phyloP scores from a whole-genome alignment of 2,888 invertebrate genomes.

The Mimumesa dahlbomi region DNA sequence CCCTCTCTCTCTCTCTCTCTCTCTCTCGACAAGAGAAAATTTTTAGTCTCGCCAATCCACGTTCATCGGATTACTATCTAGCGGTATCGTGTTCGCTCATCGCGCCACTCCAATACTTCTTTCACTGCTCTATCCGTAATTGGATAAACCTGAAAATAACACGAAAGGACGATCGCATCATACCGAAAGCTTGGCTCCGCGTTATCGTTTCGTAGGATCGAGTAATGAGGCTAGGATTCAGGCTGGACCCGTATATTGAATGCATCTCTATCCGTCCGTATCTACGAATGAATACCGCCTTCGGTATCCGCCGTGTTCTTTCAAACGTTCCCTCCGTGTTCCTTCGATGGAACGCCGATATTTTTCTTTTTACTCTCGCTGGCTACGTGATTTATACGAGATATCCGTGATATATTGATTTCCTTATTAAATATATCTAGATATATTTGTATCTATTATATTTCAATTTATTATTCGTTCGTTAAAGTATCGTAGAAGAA shows the following conservation, averaged over 20 bases:
- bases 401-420: no score
- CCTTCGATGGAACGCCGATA: neutral
- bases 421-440: no score
- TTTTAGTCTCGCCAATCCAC: slow-evolving; percentile 39
- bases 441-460: no score
- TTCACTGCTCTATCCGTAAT: slow-evolving; percentile 50
- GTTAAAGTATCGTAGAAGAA: no score
- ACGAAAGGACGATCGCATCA: slow-evolving; percentile 35
- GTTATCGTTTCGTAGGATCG: slow-evolving; percentile 32
- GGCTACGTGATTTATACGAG: no score
- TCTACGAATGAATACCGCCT: slow-evolving; percentile 10
- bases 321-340: neutral
- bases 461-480: no score
- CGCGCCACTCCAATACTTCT: slow-evolving; percentile 38
- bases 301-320: neutral
- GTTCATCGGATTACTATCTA: slow-evolving; percentile 42
- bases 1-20: no score
- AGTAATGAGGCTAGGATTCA: slow-evolving; percentile 39
- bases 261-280: slow-evolving; percentile 1
- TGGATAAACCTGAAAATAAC: slow-evolving; percentile 60
- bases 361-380: neutral
- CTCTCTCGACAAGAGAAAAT: slow-evolving; percentile 15
- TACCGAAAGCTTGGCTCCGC: slow-evolving; percentile 17
- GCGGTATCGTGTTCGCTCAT: slow-evolving; percentile 41
- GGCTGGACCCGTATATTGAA: slow-evolving; percentile 18